Base-by-base conservation (phyloP, 2,888 invertebrate genomes). In the Neoaliturus tenellus region DNA sequence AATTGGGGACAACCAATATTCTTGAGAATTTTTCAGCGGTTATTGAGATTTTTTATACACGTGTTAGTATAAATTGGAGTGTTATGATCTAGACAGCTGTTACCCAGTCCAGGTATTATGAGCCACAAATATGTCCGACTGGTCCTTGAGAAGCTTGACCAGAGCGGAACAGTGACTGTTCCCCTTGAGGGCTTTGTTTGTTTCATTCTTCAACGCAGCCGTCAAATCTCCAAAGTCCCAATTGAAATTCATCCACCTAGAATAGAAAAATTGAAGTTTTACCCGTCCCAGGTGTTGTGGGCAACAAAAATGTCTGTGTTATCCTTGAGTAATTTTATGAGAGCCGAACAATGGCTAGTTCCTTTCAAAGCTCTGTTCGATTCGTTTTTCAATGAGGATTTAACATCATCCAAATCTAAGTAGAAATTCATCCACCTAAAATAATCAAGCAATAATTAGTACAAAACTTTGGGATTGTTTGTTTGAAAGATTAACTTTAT, bases 91-190 rank as follows among this genome's bases (percentile, higher is more conserved):
- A n/a, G n/a, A n/a, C n/a, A n/a, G n/a, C 17, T 51, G 86, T 85
- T 71, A 93, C 93, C 91, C 91, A 88, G 91, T 92, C 95, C 95
- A 95, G 0, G 95, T 94, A 87, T 92, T 93, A 86, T 95, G 95
- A 0, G 94, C 91, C 0, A 92, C 91, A 89, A 92, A 94, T 1
- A 95, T 89, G 87, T 95, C 94, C 67, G 89, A 87, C 85, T 91
- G 90, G 85, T 92, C 93, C 0, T 93, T 93, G 85, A 94, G 90
- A 80, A 94, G 89, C 89, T 95, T 94, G 78, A 95, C 92, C 0
- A 95, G 91, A 0, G 94, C 95, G 0, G 95, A 94, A 89, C 95
- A 95, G 87, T 92, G 93, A 41, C 93, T 93, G 0, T 90, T 90
- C 80, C 92, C 92, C 0, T 69, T n/a, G 10, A 81, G 48, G 10